Evolutionary conservation across 2,113 vertebrate species (phyloP).

Genomic region (Channa maculata): DNA sequence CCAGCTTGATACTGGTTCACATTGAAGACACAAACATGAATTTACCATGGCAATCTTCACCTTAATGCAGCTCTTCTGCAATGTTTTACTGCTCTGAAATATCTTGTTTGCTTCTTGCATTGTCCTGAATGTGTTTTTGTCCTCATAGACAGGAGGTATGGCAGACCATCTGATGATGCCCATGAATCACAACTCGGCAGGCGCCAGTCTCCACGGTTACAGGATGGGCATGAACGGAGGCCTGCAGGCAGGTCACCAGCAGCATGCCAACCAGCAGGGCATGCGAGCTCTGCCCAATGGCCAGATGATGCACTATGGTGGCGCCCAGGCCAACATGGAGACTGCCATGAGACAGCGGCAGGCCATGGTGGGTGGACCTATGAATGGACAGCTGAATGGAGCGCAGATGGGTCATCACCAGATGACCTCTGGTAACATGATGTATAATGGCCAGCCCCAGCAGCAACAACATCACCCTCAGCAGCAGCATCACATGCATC

Average conservation of each 20-base stretch:
- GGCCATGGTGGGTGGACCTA: constrained; percentile 83
- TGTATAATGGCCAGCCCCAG: constrained; percentile 81
- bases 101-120: constrained; percentile 19
- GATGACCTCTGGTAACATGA: constrained; percentile 84
- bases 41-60: background rate
- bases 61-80: background rate
- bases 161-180: constrained; percentile 96
- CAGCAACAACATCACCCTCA: constrained; percentile 78
- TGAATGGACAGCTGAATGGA: constrained; percentile 85
- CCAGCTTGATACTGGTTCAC: constrained; percentile 8
- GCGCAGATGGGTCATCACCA: constrained; percentile 86
- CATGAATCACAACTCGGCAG: constrained; percentile 88
- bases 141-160: constrained; percentile 83
- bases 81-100: constrained; percentile 15
- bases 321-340: constrained; percentile 86
- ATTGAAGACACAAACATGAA: background rate
- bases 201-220: constrained; percentile 87
- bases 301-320: constrained; percentile 91
- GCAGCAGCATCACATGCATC: constrained; percentile 77
- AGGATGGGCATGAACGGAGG: constrained; percentile 88
- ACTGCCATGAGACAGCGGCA: constrained; percentile 84
- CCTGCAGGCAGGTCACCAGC: constrained; percentile 85
- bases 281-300: constrained; percentile 82
- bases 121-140: constrained; percentile 57
- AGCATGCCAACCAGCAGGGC: constrained; percentile 86